phyloP scores from a whole-genome alignment of 1,140 invertebrate genomes.

The Pseudomyrmex cubaensis region DNA sequence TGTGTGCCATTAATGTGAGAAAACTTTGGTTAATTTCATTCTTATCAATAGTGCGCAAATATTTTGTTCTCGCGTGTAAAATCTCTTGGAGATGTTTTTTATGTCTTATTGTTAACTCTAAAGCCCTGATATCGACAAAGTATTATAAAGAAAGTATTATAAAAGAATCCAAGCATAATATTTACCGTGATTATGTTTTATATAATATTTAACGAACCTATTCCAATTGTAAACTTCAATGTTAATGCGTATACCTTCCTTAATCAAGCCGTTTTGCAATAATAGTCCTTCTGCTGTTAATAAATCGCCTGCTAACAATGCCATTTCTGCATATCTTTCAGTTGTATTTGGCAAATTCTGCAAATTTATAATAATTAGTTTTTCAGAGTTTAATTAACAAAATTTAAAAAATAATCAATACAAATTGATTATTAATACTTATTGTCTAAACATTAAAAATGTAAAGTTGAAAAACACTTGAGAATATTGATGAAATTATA shows the following conservation, averaged over 20 bases:
- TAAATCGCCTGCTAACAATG: slow-evolving; percentile 91
- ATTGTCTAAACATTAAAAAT: no score
- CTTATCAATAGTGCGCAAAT: slow-evolving; percentile 90
- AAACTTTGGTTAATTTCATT: slow-evolving; percentile 89
- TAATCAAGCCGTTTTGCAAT: slow-evolving; percentile 91
- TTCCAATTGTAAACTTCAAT: slow-evolving; percentile 95
- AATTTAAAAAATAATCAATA: neutral
- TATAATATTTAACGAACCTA: slow-evolving; percentile 84
- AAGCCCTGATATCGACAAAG: slow-evolving; percentile 86
- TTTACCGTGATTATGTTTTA: neutral
- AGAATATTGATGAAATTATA: no score
- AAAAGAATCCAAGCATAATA: slow-evolving; percentile 7
- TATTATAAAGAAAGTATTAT: neutral
- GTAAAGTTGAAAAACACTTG: no score
- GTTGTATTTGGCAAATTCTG: slow-evolving; percentile 84
- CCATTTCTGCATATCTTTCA: slow-evolving; percentile 92
- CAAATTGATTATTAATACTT: no score
- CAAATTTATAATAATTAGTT: slow-evolving; percentile 1
- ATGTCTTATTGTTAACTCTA: slow-evolving; percentile 94
- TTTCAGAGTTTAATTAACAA: neutral
- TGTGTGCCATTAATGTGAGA: slow-evolving; percentile 74
- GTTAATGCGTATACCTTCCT: slow-evolving; percentile 92
- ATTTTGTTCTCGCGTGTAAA: slow-evolving; percentile 90
- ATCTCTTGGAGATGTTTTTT: slow-evolving; percentile 92
- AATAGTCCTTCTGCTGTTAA: slow-evolving; percentile 93